Evolutionary conservation across 2,888 invertebrate species (phyloP), one percentile per base, ranked within the genome.

Genomic region (Hirudinaria manillensis): DNA sequence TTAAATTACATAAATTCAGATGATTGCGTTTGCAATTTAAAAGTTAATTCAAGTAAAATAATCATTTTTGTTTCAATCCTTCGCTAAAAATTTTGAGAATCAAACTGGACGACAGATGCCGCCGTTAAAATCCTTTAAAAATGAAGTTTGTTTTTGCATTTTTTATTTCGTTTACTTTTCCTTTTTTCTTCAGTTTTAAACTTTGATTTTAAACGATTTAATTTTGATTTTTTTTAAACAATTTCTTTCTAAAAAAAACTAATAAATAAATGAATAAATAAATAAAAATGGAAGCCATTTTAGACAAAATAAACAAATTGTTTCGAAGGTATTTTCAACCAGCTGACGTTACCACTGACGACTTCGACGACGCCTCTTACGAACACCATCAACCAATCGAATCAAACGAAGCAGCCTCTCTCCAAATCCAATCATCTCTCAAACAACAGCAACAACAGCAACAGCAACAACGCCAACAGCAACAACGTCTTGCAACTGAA

Each of bases 301-400:
- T 6, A 3, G 36, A 10, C 36, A 45, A 45, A 45, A 45, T 10
- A 45, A n/a, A n/a, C n/a, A n/a, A n/a, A n/a, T n/a, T n/a, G n/a
- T n/a, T 45, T 45, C 16, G n/a, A 24, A 73, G 73, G 73, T 65
- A 56, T 73, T 73, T 73, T 73, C 73, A 73, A 73, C 73, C 73
- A 73, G 24, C 61, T 73, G n/a, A 29, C 73, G 24, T 36, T 65
- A 34, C 73, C 73, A 21, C 36, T 73, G 27, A 65, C 55, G n/a
- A 65, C 34, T n/a, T 65, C 73, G 16, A 38, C 73, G 7, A 65
- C 73, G 16, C 32, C 72, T 13, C 19, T 53, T 7, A 53, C 56
- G 16, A 55, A 32, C 72, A 72, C 34, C 16, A 51, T 27, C 29
- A 38, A 65, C 36, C n/a, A 29, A 32, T 65, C 73, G 4, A 73